Conservation (phyloP, 2,888 invertebrate species). For the Malacosoma neustria region DNA sequence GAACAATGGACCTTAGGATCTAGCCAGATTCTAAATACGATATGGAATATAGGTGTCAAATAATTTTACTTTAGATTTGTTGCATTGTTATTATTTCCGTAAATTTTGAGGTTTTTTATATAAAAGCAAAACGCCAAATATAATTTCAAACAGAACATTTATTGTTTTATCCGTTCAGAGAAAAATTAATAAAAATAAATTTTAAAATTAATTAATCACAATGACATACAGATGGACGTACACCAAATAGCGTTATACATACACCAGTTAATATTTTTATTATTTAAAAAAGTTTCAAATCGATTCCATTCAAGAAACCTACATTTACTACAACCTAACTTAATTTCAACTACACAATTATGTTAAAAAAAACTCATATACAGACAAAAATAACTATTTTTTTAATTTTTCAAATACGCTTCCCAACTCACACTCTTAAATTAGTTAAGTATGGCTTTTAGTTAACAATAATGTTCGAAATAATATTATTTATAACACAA, state of each 20-base stretch:
- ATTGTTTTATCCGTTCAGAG: constrained; percentile 73
- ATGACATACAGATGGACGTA: constrained; percentile 74
- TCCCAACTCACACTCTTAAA: constrained; percentile 28
- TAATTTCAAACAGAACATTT: constrained; percentile 74
- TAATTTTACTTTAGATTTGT: no score
- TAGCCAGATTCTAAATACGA: no score
- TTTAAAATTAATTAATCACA: constrained; percentile 49
- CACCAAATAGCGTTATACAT: constrained; percentile 48
- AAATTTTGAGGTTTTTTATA: constrained; percentile 4
- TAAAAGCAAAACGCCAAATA: constrained; percentile 41
- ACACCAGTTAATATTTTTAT: not conserved
- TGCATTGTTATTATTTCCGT: no score
- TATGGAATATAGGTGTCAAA: no score
- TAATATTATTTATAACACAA: constrained; percentile 25
- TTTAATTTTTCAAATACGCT: constrained; percentile 10
- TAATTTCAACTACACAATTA: constrained; percentile 59
- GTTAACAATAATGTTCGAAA: constrained; percentile 4
- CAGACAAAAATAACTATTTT: constrained; percentile 64
- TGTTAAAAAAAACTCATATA: constrained; percentile 68
- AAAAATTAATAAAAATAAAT: constrained; percentile 42
- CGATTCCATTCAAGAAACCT: constrained; percentile 39
- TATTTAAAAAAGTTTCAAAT: constrained; percentile 45
- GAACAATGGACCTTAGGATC: no score
- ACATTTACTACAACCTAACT: constrained; percentile 59
- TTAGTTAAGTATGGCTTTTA: constrained; percentile 29